Percentiles rank a stretch among this genome's conserved stretches.
Conservation (phyloP, 2,888 invertebrate species). For the Andrena hattorfiana region DNA sequence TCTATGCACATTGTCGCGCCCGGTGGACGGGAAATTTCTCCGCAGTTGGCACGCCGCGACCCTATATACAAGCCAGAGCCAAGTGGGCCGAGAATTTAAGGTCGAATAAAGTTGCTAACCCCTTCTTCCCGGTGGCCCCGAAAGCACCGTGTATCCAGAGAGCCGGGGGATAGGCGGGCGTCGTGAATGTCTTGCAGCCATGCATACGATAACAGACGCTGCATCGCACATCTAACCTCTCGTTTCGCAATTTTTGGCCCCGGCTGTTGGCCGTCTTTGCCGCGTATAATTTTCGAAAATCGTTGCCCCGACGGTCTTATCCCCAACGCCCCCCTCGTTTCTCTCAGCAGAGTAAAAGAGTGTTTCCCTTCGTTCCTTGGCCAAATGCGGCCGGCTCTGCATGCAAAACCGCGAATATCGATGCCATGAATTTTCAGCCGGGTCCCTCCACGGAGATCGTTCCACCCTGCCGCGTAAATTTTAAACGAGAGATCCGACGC, state of each 20-base stretch:
- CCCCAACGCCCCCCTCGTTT: neutral
- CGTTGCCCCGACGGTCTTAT: conserved; percentile 50
- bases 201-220: conserved; percentile 73
- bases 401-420: conserved; percentile 68
- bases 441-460: conserved; percentile 47
- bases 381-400: conserved; percentile 63
- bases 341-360: neutral
- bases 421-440: conserved; percentile 65
- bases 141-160: conserved; percentile 53
- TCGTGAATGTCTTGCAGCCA: conserved; percentile 53
- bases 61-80: conserved; percentile 66
- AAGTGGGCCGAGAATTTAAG: conserved; percentile 79
- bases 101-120: conserved; percentile 77
- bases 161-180: conserved; percentile 45
- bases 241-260: conserved; percentile 51
- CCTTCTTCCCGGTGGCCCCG: conserved; percentile 30
- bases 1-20: conserved; percentile 65
- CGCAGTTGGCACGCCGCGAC: conserved; percentile 62
- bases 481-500: conserved; percentile 35
- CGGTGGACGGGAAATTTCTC: conserved; percentile 45
- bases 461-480: conserved; percentile 48
- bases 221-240: conserved; percentile 7
- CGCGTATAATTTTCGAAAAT: conserved; percentile 67
- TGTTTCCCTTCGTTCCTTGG: conserved; percentile 26
- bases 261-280: conserved; percentile 17